Evolutionary conservation across 2,888 invertebrate genomes (phyloP).

Genomic region (Diaphora mendica): DNA sequence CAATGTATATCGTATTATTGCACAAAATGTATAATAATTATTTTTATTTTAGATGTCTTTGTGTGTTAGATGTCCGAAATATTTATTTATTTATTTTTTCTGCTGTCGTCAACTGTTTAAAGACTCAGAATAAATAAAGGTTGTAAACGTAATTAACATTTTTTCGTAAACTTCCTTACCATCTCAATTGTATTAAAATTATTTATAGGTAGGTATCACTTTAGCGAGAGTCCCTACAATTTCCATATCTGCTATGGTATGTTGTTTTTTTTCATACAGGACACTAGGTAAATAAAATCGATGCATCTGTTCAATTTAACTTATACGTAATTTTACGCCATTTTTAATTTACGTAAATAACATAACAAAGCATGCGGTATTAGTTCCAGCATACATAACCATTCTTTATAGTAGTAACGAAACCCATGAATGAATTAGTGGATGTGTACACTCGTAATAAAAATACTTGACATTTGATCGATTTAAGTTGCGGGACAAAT

Average conservation of each 20-base stretch:
- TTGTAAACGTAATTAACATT: too few relatives aligned
- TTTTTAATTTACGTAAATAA: neutral
- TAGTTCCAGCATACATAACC: conserved; percentile 1
- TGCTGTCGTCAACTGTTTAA: too few relatives aligned
- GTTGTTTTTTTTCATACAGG: neutral
- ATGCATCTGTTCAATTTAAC: neutral
- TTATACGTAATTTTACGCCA: neutral
- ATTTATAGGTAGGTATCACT: neutral
- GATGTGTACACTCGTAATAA: neutral
- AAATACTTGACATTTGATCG: conserved; percentile 18
- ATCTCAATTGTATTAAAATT: neutral
- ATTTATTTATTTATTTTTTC: too few relatives aligned
- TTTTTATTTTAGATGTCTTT: too few relatives aligned
- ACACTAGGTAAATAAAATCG: neutral
- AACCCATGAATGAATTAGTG: conserved; percentile 36
- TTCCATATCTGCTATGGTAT: neutral
- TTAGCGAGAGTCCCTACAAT: neutral
- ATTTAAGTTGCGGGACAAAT: conserved; percentile 15
- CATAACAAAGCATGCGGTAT: neutral
- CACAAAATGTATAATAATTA: too few relatives aligned
- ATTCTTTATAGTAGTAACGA: conserved; percentile 15
- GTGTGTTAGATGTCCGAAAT: too few relatives aligned
- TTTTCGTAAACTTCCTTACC: neutral
- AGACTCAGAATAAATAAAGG: too few relatives aligned
- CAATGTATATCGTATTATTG: too few relatives aligned